Evolutionary conservation across 2,797 vertebrate species (phyloP).

Genomic region (Columba guinea): DNA sequence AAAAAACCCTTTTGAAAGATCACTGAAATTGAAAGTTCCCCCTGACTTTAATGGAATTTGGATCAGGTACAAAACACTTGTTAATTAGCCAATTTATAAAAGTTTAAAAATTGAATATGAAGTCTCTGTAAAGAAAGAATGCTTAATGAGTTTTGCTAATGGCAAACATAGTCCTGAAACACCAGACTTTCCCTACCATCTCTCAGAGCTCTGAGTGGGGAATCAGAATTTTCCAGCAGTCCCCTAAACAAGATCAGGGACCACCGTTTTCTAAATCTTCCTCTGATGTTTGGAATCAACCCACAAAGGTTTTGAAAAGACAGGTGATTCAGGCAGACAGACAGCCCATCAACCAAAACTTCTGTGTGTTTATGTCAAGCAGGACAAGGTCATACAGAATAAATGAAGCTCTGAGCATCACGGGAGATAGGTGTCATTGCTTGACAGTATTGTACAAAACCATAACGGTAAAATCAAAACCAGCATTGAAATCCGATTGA

Average conservation of each 20-base stretch:
- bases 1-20: neutral
- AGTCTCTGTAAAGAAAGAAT: neutral
- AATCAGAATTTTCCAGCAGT: neutral
- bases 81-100: neutral
- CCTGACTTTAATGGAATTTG: neutral
- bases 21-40: neutral
- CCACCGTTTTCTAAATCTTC: neutral
- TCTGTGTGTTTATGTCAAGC: neutral
- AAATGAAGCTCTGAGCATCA: neutral
- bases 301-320: neutral
- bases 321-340: neutral
- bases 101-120: neutral
- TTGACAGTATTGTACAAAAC: neutral
- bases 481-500: neutral
- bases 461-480: neutral
- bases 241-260: neutral
- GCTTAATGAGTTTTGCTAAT: neutral
- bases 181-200: neutral
- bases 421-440: neutral
- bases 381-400: neutral
- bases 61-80: neutral
- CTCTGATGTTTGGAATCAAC: neutral
- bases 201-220: neutral
- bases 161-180: neutral
- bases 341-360: neutral